phyloP scores from a whole-genome alignment of 2,113 vertebrate genomes.

The Platichthys flesus region DNA sequence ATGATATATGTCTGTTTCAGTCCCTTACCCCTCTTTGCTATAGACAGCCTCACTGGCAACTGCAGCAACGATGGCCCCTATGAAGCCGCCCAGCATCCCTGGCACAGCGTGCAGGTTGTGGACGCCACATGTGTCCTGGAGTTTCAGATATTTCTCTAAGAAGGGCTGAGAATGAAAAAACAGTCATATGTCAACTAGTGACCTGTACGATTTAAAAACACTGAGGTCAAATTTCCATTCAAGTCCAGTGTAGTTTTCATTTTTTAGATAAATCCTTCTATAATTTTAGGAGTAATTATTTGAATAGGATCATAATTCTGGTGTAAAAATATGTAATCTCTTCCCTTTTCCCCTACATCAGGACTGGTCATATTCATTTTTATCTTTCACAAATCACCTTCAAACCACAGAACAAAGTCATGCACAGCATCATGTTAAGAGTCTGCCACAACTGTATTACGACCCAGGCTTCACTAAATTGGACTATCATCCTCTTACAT shows the following conservation, averaged over 20 bases:
- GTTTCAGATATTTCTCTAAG: slow-evolving; percentile 86
- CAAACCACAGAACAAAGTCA: too few relatives aligned
- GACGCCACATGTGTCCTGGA: slow-evolving; percentile 96
- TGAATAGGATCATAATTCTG: too few relatives aligned
- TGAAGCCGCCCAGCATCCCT: slow-evolving; percentile 90
- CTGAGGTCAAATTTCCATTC: not conserved
- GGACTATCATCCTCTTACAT: not conserved
- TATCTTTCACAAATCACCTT: too few relatives aligned
- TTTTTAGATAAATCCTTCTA: too few relatives aligned
- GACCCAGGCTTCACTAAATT: not conserved
- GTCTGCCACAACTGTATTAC: not conserved
- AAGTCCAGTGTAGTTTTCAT: not conserved
- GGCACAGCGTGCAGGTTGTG: slow-evolving; percentile 95
- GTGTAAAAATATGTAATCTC: too few relatives aligned
- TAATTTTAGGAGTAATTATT: too few relatives aligned
- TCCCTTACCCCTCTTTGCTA: slow-evolving; percentile 84
- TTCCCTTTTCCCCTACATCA: too few relatives aligned
- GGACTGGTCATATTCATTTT: too few relatives aligned
- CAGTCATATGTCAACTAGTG: not conserved
- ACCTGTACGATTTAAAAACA: not conserved
- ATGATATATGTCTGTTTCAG: not conserved
- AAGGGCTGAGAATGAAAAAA: slow-evolving; percentile 83
- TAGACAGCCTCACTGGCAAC: slow-evolving; percentile 82
- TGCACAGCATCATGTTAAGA: too few relatives aligned
- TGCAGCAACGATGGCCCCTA: slow-evolving; percentile 90